Conservation (phyloP, 2,797 vertebrate genomes). For the Pangasius krempfi region DNA sequence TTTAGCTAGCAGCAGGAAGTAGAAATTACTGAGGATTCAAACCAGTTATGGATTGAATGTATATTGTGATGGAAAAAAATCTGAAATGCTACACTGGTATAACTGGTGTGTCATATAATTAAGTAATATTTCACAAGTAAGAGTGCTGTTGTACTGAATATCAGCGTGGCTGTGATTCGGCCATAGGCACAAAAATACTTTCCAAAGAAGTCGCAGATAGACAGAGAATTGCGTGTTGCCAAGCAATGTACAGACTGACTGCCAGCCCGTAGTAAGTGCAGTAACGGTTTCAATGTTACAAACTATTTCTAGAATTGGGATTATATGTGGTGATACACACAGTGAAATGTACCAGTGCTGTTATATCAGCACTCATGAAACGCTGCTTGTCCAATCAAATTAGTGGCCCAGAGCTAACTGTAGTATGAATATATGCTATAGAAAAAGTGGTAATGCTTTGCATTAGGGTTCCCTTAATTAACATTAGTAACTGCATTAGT, state of each 20-base stretch:
- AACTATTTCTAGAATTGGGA: background rate
- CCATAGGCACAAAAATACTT: background rate
- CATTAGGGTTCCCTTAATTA: background rate
- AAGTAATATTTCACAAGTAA: too few relatives aligned
- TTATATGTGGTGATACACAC: background rate
- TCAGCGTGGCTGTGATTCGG: background rate
- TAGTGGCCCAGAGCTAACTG: background rate
- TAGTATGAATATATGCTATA: background rate
- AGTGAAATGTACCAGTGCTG: background rate
- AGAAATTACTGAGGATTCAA: background rate
- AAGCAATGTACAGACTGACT: background rate
- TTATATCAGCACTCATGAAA: background rate
- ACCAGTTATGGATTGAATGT: background rate
- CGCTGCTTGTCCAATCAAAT: background rate
- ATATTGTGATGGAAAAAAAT: background rate
- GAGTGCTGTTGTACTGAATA: background rate
- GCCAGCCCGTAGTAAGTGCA: background rate
- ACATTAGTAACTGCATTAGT: background rate
- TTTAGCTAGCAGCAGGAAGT: background rate
- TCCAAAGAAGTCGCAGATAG: background rate
- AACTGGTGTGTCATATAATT: slow-evolving; percentile 1
- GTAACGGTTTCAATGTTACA: background rate
- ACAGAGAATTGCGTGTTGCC: background rate
- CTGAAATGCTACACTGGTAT: background rate
- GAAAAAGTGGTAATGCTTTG: background rate